Evolutionary conservation across 2,797 vertebrate genomes (phyloP).

Genomic region (Characodon lateralis): DNA sequence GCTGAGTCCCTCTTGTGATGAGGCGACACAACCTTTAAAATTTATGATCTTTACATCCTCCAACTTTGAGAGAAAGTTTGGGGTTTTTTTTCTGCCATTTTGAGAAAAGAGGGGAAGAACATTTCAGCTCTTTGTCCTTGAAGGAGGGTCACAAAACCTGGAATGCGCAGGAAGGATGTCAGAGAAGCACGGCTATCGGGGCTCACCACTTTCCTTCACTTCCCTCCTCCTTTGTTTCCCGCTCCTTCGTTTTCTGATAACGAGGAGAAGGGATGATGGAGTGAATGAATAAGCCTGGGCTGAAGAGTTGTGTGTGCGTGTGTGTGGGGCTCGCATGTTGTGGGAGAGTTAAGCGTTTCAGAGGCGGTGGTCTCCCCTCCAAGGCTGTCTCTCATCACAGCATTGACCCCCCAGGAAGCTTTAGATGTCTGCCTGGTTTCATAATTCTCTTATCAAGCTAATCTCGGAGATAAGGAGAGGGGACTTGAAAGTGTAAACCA

Average conservation of each 20-base stretch:
- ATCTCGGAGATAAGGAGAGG: constrained; percentile 83
- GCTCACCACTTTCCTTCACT: constrained; percentile 65
- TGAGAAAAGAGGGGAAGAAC: constrained; percentile 37
- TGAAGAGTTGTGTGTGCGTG: constrained; percentile 41
- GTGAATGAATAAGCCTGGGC: constrained; percentile 50
- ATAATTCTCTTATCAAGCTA: constrained; percentile 87
- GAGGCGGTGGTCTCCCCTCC: constrained; percentile 72
- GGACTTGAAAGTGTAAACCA: constrained; percentile 86
- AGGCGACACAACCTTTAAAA: constrained; percentile 61
- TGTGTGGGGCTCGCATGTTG: constrained; percentile 53
- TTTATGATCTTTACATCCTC: constrained; percentile 61
- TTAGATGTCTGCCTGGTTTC: constrained; percentile 84
- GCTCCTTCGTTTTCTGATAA: constrained; percentile 71
- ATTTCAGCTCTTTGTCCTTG: constrained; percentile 77
- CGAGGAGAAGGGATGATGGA: constrained; percentile 68
- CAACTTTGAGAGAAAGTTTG: constrained; percentile 28
- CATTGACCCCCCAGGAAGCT: constrained; percentile 86
- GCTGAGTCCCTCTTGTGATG: constrained; percentile 51
- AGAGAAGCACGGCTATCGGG: constrained; percentile 77
- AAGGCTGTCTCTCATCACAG: constrained; percentile 86
- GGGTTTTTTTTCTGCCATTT: constrained; percentile 40
- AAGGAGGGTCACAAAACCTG: constrained; percentile 79
- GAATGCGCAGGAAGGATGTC: constrained; percentile 82
- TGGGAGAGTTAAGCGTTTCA: constrained; percentile 70
- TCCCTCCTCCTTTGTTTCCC: constrained; percentile 71